Conservation (phyloP, 2,888 invertebrate species). For the Allophyes oxyacanthae region DNA sequence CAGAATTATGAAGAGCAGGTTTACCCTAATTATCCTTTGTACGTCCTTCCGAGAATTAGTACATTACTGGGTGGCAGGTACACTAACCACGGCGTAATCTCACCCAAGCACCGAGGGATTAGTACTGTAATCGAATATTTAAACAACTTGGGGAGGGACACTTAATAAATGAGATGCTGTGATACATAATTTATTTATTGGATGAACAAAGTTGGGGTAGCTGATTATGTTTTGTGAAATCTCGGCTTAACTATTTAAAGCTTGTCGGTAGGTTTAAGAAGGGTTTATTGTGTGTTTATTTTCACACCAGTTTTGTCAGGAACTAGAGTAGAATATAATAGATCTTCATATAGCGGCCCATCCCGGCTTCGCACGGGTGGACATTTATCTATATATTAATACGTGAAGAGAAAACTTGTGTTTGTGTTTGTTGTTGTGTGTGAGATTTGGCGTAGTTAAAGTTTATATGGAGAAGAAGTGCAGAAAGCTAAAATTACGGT, state of each 20-base stretch:
- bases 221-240: constrained; percentile 37
- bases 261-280: constrained; percentile 7
- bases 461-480: no score
- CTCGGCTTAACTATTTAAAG: constrained; percentile 28
- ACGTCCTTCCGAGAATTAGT: constrained; percentile 1
- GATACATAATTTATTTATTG: constrained; percentile 40
- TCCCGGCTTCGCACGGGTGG: no score
- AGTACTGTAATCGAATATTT: constrained; percentile 56
- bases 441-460: no score
- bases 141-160: constrained; percentile 47
- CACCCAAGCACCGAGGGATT: constrained; percentile 42
- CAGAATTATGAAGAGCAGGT: constrained; percentile 1
- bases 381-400: no score
- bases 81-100: constrained; percentile 39
- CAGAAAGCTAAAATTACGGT: no score
- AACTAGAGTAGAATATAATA: no score
- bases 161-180: constrained; percentile 41
- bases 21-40: constrained; percentile 6
- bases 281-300: constrained; percentile 4
- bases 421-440: no score
- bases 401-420: no score
- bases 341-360: no score
- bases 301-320: background rate
- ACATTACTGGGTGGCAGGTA: constrained; percentile 14
- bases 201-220: constrained; percentile 6